These are phyloP conservation scores for Charina bottae DNA, from an alignment of 2,113 vertebrate species.

Conservation along the genomic window DNA sequence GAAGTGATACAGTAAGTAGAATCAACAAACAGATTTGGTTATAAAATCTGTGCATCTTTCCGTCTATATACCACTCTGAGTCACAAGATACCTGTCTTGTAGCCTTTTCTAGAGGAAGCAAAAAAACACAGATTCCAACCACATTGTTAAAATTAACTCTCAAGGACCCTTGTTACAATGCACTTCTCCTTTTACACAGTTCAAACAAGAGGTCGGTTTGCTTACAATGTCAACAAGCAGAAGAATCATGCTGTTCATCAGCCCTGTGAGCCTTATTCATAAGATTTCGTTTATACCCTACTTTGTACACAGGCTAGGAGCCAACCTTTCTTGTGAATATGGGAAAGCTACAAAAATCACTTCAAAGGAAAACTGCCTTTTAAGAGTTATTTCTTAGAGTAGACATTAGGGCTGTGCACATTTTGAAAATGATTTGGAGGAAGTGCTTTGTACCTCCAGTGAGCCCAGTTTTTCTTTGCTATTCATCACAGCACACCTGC, in stretches of 20 bases:
- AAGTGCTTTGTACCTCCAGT: neutral
- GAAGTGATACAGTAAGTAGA: conserved; percentile 37
- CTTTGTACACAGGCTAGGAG: neutral
- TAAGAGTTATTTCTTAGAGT: neutral
- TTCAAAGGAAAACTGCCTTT: neutral
- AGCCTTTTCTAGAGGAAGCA: conserved; percentile 19
- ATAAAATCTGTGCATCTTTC: neutral
- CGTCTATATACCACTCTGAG: neutral
- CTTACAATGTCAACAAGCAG: neutral
- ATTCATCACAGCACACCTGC: neutral
- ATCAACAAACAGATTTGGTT: conserved; percentile 47
- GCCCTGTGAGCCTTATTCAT: neutral
- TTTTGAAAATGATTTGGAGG: neutral
- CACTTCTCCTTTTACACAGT: conserved; percentile 12
- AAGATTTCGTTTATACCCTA: neutral
- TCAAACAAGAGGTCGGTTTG: conserved; percentile 13
- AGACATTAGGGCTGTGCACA: neutral
- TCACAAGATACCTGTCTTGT: neutral
- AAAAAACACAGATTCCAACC: neutral
- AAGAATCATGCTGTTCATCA: neutral
- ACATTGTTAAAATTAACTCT: neutral
- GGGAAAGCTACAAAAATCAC: neutral
- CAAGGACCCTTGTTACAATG: neutral
- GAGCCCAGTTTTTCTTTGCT: neutral
- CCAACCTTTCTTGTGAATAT: neutral